Conservation (phyloP, 37 sponge, comb jelly and placozoan genomes). For the Eunapius fragilis region DNA sequence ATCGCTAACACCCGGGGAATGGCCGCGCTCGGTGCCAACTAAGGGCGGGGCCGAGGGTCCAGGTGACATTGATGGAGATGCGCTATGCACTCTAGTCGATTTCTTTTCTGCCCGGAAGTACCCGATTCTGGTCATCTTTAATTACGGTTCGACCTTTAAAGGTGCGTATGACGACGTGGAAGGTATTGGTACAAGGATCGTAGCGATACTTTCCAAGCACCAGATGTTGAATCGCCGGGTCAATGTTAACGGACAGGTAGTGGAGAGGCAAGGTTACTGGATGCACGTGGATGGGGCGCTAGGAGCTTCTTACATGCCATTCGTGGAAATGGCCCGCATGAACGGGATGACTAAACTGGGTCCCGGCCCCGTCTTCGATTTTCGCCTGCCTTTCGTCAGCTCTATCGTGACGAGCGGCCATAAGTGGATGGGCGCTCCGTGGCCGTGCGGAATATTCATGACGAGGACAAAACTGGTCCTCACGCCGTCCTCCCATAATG, state of each 20-base stretch:
- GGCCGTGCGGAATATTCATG: constrained; percentile 24
- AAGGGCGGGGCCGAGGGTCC: neutral
- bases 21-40: constrained; percentile 6
- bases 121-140: neutral
- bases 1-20: neutral
- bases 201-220: neutral
- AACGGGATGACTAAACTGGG: neutral
- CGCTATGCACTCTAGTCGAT: constrained; percentile 2
- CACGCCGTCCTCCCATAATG: neutral
- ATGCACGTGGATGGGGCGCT: constrained; percentile 27
- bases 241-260: neutral
- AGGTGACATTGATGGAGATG: constrained; percentile 4
- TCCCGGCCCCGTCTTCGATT: constrained; percentile 13
- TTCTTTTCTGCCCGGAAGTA: constrained; percentile 4
- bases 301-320: constrained; percentile 11
- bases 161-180: constrained; percentile 11
- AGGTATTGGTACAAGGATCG: neutral
- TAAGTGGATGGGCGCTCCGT: constrained; percentile 30
- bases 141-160: constrained; percentile 12
- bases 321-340: constrained; percentile 14
- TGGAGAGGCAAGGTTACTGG: constrained; percentile 21
- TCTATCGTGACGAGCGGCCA: constrained; percentile 22
- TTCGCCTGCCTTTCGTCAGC: constrained; percentile 8
- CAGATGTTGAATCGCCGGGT: constrained; percentile 7
- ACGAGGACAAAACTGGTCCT: constrained; percentile 11